Evolutionary conservation across 1,140 invertebrate genomes (phyloP), one percentile per base, ranked within the genome.

Genomic region (Tribolium castaneum): DNA sequence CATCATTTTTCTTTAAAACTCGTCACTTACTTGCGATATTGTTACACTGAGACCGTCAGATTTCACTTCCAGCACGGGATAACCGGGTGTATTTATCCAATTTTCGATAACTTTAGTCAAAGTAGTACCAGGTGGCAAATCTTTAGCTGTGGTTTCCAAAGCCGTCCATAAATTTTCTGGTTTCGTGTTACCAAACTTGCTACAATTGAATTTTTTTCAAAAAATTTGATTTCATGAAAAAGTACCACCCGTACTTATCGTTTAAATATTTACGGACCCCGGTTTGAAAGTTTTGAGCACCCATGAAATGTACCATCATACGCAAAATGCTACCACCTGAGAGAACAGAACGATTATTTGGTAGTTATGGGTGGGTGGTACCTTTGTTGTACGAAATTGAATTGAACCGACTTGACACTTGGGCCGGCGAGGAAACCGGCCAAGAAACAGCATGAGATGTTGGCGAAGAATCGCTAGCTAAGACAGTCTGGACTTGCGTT

Each of bases 291-390:
- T 89, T 88, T 0, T 88, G 84, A 30, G 88, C 86, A 1, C 93
- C 92, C n/a, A 96, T 87, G 34, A 93, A 90, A 82, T 93, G 90
- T 79, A 92, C 88, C 81, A 94, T 92, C 95, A 96, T 96, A 74
- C 94, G 88, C 12, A 96, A 91, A 9, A 96, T 85, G 6, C 90
- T 87, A 0, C 89, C 93, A 14, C 81, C 81, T 81, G 70, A 52
- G 19, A 75, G 50, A 30, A 30, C 4, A 30, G 25, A 30, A 19
- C 9, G 49, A 51, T 72, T 10, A n/a, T 54, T n/a, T 19, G 50
- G 16, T 35, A 9, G 7, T 25, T 76, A 16, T 49, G n/a, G n/a
- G 10, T 12, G 52, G 10, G 51, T 14, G 13, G 6, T 52, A 86
- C 91, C 91, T 84, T 93, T 93, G 70, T 89, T 90, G 78, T 93